Percentiles rank a stretch among this genome's conserved stretches.
These are phyloP conservation scores for Calypte anna DNA, from an alignment of 2,113 vertebrate species.

Conservation along the genomic window DNA sequence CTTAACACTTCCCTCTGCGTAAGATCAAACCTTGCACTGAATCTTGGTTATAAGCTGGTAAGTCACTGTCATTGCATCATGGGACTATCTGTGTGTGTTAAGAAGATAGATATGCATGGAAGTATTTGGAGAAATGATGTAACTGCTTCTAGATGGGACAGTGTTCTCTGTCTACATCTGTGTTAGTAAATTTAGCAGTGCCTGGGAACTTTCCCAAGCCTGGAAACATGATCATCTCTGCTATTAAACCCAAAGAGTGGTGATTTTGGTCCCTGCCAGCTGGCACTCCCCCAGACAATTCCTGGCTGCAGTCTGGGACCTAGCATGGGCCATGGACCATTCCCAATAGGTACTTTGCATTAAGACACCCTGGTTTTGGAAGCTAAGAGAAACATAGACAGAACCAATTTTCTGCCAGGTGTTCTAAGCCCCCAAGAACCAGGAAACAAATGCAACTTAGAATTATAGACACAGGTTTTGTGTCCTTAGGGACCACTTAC, in stretches of 20 bases:
- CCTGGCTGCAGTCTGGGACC: not conserved
- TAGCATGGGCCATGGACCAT: not conserved
- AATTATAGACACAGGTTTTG: not conserved
- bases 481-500: slow-evolving; percentile 15
- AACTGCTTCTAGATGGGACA: not conserved
- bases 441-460: not conserved
- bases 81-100: not conserved
- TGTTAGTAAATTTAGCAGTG: not conserved
- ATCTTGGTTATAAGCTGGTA: not conserved
- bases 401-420: slow-evolving; percentile 13
- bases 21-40: not conserved
- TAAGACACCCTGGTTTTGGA: not conserved
- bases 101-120: not conserved
- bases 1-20: not conserved
- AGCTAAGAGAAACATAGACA: not conserved
- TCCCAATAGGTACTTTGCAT: not conserved
- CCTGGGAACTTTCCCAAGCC: slow-evolving; percentile 9
- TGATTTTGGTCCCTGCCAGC: not conserved
- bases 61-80: not conserved
- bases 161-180: not conserved
- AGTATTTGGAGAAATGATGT: not conserved
- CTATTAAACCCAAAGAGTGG: not conserved
- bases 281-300: slow-evolving; percentile 8
- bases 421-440: not conserved
- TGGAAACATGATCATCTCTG: not conserved